A percentile compares a stretch with the other conserved stretches of the same genome.
These are phyloP conservation scores for Illadopsis cleaveri DNA, from an alignment of 2,113 vertebrate genomes.

Conservation along the genomic window DNA sequence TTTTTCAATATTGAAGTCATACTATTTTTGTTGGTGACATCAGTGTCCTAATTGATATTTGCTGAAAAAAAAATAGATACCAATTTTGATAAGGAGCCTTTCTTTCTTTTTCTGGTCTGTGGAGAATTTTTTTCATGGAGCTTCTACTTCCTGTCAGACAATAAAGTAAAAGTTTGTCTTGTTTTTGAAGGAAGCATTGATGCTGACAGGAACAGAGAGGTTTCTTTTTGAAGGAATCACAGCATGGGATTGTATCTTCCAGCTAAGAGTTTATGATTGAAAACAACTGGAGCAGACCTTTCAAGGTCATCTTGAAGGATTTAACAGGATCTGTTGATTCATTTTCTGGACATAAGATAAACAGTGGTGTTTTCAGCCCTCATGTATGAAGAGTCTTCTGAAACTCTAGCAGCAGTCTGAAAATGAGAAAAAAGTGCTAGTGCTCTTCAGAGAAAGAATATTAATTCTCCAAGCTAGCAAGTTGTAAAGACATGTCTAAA, in stretches of 20 bases:
- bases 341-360: not conserved
- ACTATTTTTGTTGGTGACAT: not conserved
- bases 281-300: slow-evolving; percentile 17
- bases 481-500: not conserved
- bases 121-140: not conserved
- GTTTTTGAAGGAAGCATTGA: not conserved
- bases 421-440: not conserved
- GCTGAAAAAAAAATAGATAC: not conserved
- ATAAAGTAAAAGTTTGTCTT: not conserved
- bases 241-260: not conserved
- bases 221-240: not conserved
- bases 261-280: not conserved
- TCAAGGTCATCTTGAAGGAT: not conserved
- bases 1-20: not conserved
- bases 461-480: not conserved
- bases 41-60: not conserved
- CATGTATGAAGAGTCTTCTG: not conserved
- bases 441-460: not conserved
- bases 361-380: not conserved
- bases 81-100: not conserved
- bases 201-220: not conserved
- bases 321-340: not conserved
- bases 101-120: not conserved
- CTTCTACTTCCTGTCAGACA: not conserved
- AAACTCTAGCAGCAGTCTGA: not conserved